Conservation (phyloP, 2,888 invertebrate species). For the Corythucha ciliata region DNA sequence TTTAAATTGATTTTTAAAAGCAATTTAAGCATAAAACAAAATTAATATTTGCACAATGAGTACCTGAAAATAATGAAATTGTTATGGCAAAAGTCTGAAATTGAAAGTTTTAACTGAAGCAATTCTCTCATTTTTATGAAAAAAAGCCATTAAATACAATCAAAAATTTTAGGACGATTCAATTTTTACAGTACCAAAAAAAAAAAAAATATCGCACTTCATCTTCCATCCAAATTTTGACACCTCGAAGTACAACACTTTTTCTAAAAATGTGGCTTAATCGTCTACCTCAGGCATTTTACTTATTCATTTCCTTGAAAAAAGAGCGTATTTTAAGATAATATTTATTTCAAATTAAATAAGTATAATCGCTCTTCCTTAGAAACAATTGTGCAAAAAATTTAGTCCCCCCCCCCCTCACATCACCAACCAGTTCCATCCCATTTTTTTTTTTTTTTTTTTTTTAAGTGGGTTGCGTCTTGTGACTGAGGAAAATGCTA, state of each 20-base stretch:
- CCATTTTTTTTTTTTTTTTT: neutral
- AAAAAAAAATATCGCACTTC: constrained; percentile 1
- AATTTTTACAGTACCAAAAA: neutral
- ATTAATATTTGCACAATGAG: neutral
- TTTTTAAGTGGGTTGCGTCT: neutral
- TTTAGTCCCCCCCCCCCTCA: neutral
- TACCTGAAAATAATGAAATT: neutral
- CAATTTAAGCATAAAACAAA: neutral
- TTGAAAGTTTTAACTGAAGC: no score
- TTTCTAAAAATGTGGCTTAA: constrained; percentile 30
- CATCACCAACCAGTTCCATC: neutral
- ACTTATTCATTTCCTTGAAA: neutral
- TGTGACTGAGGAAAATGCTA: neutral
- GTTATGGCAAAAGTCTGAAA: constrained; percentile 2
- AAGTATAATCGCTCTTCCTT: constrained; percentile 17
- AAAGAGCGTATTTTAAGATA: neutral
- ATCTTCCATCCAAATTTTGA: neutral
- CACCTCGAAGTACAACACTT: neutral
- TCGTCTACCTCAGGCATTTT: constrained; percentile 30
- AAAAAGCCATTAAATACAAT: neutral
- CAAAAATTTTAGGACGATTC: neutral
- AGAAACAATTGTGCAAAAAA: neutral
- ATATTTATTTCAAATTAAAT: neutral
- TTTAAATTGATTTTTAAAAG: neutral
- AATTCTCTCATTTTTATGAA: neutral